Conservation (phyloP, 2,797 vertebrate species). For the Coranthus polyacanthus region DNA sequence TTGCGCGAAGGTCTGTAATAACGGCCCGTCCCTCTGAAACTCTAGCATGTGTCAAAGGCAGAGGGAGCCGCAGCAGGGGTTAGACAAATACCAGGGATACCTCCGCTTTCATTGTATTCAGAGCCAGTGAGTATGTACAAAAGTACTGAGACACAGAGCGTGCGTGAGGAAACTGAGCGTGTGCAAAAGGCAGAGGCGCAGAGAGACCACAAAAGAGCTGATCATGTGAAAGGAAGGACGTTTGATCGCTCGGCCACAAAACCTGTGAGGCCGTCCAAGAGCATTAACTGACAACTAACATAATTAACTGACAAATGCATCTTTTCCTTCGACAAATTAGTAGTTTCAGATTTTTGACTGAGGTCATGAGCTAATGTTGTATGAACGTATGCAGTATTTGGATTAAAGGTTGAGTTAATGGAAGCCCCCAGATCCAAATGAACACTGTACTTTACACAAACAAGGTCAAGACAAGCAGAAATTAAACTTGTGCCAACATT, state of each 20-base stretch:
- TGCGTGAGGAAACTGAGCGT: conserved; percentile 63
- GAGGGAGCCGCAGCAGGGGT: conserved; percentile 85
- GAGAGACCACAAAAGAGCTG: conserved; percentile 55
- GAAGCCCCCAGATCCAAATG: conserved; percentile 16
- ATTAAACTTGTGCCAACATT: too few species aligned
- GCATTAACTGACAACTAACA: too few species aligned
- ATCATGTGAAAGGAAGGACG: conserved; percentile 51
- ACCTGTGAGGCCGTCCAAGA: conserved; percentile 35
- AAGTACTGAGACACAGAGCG: conserved; percentile 41
- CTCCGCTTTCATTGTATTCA: conserved; percentile 77
- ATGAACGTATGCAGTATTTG: conserved; percentile 42
- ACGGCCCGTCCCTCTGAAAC: conserved; percentile 43
- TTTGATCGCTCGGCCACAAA: conserved; percentile 45
- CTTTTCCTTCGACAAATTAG: conserved; percentile 26
- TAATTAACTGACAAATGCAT: conserved; percentile 39
- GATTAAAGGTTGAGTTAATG: conserved; percentile 54
- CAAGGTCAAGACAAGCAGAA: background rate
- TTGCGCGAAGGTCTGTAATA: conserved; percentile 56
- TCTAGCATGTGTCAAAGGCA: conserved; percentile 64
- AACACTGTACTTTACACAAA: background rate
- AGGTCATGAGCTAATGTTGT: conserved; percentile 45
- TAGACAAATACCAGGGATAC: conserved; percentile 88
- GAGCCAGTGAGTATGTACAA: conserved; percentile 60
- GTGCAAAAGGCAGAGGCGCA: conserved; percentile 44
- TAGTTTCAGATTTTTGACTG: conserved; percentile 26